phyloP scores from a whole-genome alignment of 2,113 vertebrate genomes.

The Boulengeromyrus knoepffleri region DNA sequence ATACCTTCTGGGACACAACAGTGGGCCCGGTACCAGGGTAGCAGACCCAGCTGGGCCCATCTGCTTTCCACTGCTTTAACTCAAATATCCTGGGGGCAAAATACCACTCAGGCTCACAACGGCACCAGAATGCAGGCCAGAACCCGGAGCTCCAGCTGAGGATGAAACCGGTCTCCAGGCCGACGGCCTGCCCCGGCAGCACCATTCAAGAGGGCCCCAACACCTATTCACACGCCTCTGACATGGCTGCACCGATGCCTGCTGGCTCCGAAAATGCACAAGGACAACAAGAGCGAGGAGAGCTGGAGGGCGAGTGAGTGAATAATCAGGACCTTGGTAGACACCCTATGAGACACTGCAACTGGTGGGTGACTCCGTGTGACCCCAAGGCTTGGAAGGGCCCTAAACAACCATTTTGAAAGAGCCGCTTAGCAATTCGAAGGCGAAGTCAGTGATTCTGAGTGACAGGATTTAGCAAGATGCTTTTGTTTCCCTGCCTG shows the following conservation, averaged over 20 bases:
- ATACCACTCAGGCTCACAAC: not conserved
- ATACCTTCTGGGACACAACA: not conserved
- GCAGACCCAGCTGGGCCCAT: not conserved
- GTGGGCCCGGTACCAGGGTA: not conserved
- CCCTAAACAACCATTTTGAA: not conserved
- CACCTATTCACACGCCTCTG: not conserved
- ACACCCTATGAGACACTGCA: not conserved
- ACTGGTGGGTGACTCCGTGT: not conserved
- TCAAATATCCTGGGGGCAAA: not conserved
- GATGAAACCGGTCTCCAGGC: not conserved
- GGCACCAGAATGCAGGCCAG: not conserved
- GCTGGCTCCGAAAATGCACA: not conserved
- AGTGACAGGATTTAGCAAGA: not conserved
- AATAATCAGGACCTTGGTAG: not conserved
- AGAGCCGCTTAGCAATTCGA: not conserved
- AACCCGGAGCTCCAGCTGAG: not conserved
- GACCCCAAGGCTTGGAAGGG: not conserved
- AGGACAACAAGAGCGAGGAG: not conserved
- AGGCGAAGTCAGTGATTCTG: not conserved
- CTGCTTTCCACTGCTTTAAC: not conserved
- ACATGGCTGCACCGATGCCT: not conserved
- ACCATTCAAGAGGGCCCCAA: not conserved
- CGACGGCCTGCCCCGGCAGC: not conserved
- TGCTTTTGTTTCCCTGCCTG: not conserved
- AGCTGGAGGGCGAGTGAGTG: not conserved